Base-by-base conservation (phyloP, 2,797 vertebrate species). In the Parambassis ranga region DNA sequence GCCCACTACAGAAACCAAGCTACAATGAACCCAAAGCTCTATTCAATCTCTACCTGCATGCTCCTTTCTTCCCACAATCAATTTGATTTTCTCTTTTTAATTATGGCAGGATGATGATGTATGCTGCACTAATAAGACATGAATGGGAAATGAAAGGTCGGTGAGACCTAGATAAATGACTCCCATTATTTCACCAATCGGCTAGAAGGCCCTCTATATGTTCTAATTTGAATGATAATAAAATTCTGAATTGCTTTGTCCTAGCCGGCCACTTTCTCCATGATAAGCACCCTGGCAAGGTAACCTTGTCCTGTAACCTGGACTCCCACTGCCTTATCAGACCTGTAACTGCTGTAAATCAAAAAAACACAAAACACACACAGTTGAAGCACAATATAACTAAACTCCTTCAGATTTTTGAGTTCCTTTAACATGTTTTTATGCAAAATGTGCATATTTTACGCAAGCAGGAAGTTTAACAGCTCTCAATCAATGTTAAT, bases 161-260 rank as follows among this genome's bases (percentile, higher is more conserved):
- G 79, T 81, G 82, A 92, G 90, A 92, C 88, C 87, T 82, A 92
- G 92, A 93, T 93, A 92, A 94, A 94, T 93, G 92, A 90, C 91
- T 91, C 85, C 91, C 89, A 93, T 94, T 94, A 94, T 92, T 92
- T 89, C 84, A 88, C 87, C 92, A 92, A 93, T 93, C 88, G 82
- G 90, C 92, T 87, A 92, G 92, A 91, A 92, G 91, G 77, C 89
- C 85, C 84, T 92, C 92, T 93, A 93, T 93, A 93, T 93, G 93
- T 93, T 94, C 93, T 93, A 92, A 94, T 94, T 93, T 94, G 90
- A 94, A 94, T 94, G 92, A 93, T 94, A 94, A 94, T 93, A 93
- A 91, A 93, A 94, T 91, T 90, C 88, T 90, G 89, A 92, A 93
- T 92, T 90, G 92, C 92, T 92, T 92, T 89, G 91, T 92, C 91